Evolutionary conservation across 2,797 vertebrate species (phyloP).

Genomic region (Carcharodon carcharias): DNA sequence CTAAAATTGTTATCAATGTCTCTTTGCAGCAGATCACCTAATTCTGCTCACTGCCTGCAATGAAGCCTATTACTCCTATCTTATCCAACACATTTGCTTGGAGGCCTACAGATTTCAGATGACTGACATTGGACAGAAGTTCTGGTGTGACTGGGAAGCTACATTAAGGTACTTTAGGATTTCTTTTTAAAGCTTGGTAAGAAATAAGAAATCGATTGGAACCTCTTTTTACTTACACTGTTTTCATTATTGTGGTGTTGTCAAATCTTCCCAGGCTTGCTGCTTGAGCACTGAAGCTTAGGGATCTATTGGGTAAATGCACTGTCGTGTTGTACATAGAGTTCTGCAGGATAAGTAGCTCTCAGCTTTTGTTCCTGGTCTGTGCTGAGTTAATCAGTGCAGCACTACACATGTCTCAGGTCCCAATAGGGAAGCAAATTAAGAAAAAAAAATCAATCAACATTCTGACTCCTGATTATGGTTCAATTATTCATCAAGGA

Average conservation of each 20-base stretch:
- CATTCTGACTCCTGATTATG: not conserved
- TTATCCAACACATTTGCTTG: conserved; percentile 75
- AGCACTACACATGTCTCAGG: not conserved
- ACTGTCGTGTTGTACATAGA: too few species aligned
- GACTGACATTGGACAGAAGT: conserved; percentile 66
- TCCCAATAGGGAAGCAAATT: not conserved
- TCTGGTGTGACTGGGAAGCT: conserved; percentile 86
- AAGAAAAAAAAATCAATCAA: not conserved
- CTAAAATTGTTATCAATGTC: conserved; percentile 15
- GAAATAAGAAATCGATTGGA: not conserved
- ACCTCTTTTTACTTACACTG: not conserved
- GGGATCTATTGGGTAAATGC: not conserved
- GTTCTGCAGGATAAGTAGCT: not conserved
- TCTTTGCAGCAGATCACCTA: conserved; percentile 60
- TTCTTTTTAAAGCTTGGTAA: not conserved
- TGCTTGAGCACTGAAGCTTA: not conserved
- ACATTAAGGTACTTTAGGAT: conserved; percentile 74
- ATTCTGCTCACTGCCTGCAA: conserved; percentile 59
- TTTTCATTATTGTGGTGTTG: not conserved
- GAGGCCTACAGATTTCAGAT: conserved; percentile 71
- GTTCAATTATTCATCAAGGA: not conserved
- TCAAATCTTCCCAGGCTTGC: not conserved
- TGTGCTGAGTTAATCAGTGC: not conserved
- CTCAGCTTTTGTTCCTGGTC: not conserved
- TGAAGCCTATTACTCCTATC: conserved; percentile 55